These are phyloP conservation scores for Panagrolaimus sp. DNA, from an alignment of 1,140 invertebrate genomes.

Conservation along the genomic window DNA sequence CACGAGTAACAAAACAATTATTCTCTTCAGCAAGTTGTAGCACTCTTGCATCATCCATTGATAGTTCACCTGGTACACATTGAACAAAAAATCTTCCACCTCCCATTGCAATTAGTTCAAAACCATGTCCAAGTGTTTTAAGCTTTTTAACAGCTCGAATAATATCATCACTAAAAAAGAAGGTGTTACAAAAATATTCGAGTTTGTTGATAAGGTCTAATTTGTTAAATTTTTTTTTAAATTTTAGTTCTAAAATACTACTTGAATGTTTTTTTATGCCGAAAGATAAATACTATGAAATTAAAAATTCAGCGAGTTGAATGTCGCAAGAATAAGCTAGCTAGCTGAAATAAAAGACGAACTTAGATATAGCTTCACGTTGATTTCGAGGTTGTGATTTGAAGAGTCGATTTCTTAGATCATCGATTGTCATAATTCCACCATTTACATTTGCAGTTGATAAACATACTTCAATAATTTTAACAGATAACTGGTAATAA, in stretches of 20 bases:
- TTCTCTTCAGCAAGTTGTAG: conserved; percentile 71
- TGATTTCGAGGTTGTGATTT: conserved; percentile 74
- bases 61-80: conserved; percentile 92
- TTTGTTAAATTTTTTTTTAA: no score
- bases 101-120: conserved; percentile 76
- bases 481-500: conserved; percentile 94
- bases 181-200: conserved; percentile 26
- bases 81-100: conserved; percentile 81
- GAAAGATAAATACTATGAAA: no score
- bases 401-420: conserved; percentile 73
- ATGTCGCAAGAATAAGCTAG: no score
- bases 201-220: no score
- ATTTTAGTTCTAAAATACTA: no score
- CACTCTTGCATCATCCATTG: conserved; percentile 86
- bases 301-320: no score
- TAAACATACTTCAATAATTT: conserved; percentile 93
- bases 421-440: conserved; percentile 78
- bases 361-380: conserved; percentile 74
- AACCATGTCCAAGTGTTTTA: conserved; percentile 87
- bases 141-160: conserved; percentile 86
- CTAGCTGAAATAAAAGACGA: conserved; percentile 50
- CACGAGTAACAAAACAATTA: conserved; percentile 50
- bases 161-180: conserved; percentile 74
- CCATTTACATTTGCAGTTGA: conserved; percentile 70
- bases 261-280: no score